Evolutionary conservation across 2,888 invertebrate genomes (phyloP), one percentile per base, ranked within the genome.

Genomic region (Leptura quadrifasciata): DNA sequence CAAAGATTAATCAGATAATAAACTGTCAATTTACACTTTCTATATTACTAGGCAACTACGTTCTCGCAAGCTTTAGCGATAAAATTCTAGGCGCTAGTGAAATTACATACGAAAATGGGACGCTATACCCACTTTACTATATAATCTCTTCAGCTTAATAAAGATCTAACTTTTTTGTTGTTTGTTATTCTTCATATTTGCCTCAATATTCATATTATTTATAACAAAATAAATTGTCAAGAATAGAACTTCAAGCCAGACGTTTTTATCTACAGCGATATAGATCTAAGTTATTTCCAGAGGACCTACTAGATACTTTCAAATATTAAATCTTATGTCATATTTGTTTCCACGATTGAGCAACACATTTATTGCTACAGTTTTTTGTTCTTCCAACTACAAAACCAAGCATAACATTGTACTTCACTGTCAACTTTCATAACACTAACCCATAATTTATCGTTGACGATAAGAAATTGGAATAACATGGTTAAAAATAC

Each of bases 401-500:
- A 21, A 18, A 52, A 68, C 35, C 27, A 17, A 68, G n/a, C n/a
- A 54, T 24, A n/a, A 24, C n/a, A 12, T 27, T n/a, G 67, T 55
- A 24, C 52, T 21, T 55, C 18, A 27, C 35, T 68, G 68, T 57
- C 57, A 68, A n/a, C 69, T 69, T 69, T 69, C 58, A 58, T 69
- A 69, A 69, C 69, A 69, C 69, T 69, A 69, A 69, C 69, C 69
- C 69, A 69, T 69, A 58, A 69, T 69, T 69, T 39, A 69, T 69
- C 69, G 21, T 1, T 20, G 57, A n/a, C 39, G 69, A 69, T 69
- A 69, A 69, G 69, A 20, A 69, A 69, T 58, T 58, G 69, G 69
- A 69, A 69, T 69, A 69, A 69, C 58, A 69, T 69, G 47, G 69
- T 69, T 69, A 69, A 57, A 69, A 69, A 69, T 69, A 69, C 69